Evolutionary conservation across 2,113 vertebrate genomes (phyloP).

Genomic region (Cacatua alba): DNA sequence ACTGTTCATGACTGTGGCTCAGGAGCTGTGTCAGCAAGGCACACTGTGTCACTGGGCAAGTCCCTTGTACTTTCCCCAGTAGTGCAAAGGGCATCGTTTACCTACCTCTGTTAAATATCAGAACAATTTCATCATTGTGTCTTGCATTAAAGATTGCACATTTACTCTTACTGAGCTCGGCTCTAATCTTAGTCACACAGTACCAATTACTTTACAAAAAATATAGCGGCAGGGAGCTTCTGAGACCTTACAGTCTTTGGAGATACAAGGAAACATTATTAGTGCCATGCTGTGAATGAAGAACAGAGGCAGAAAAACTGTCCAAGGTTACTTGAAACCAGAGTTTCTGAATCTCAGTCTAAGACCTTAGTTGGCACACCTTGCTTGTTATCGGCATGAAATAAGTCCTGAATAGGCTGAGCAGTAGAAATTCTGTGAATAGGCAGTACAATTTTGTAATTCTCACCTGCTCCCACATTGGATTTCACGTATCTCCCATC

Average conservation of each 20-base stretch:
- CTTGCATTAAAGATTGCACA: neutral
- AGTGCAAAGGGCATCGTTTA: neutral
- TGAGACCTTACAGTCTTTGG: neutral
- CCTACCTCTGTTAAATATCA: constrained; percentile 24
- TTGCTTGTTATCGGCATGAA: neutral
- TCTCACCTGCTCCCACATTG: neutral
- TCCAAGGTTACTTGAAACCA: neutral
- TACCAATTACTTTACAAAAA: neutral
- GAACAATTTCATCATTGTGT: neutral
- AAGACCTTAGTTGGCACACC: neutral
- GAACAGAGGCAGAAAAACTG: neutral
- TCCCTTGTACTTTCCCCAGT: neutral
- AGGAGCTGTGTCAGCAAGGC: neutral
- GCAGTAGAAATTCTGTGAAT: neutral
- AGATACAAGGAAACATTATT: neutral
- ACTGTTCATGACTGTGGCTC: neutral
- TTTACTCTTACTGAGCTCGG: neutral
- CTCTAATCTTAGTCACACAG: neutral
- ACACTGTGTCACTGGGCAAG: neutral
- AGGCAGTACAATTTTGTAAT: neutral
- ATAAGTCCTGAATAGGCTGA: neutral
- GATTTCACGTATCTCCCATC: neutral
- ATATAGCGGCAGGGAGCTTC: neutral
- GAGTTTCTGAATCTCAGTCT: neutral
- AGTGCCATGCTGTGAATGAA: neutral